Evolutionary conservation across 2,797 vertebrate species (phyloP).

Genomic region (Macroramphosus scolopax): DNA sequence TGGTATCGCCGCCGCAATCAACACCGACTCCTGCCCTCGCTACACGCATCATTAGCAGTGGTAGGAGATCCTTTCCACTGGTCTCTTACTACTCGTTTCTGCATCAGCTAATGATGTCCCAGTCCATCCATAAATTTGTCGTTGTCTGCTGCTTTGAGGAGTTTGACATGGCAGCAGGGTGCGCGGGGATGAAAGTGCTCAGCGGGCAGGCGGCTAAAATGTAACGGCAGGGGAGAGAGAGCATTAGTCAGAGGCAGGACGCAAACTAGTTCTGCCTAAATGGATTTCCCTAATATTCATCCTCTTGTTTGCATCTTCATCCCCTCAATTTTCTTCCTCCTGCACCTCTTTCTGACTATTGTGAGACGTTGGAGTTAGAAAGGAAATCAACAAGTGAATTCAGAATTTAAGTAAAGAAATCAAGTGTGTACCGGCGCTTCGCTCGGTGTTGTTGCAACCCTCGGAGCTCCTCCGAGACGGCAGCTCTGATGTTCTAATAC

Average conservation of each 20-base stretch:
- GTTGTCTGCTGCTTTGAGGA: conserved; percentile 58
- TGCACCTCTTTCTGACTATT: conserved; percentile 12
- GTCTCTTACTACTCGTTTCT: conserved; percentile 50
- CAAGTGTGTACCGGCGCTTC: not conserved
- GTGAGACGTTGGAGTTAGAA: conserved; percentile 10
- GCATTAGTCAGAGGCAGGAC: conserved; percentile 45
- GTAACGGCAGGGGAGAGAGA: conserved; percentile 38
- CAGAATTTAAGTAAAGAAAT: conserved; percentile 5
- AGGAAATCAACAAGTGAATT: conserved; percentile 38
- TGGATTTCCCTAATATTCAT: conserved; percentile 57
- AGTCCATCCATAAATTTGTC: conserved; percentile 71
- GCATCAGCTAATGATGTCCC: conserved; percentile 72
- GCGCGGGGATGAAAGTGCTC: conserved; percentile 52
- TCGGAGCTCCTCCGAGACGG: conserved; percentile 33
- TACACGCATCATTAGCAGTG: conserved; percentile 62
- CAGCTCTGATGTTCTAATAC: conserved; percentile 42
- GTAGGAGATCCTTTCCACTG: conserved; percentile 46
- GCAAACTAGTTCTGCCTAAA: conserved; percentile 47
- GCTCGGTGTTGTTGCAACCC: conserved; percentile 17
- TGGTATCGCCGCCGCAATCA: conserved; percentile 49
- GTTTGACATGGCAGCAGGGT: conserved; percentile 62
- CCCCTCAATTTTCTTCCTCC: conserved; percentile 2
- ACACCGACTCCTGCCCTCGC: conserved; percentile 52
- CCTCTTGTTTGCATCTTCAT: conserved; percentile 48
- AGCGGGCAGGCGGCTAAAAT: conserved; percentile 45